Percentiles rank a stretch among this genome's conserved stretches.
Conservation (phyloP, 2,113 vertebrate species). For the Erpornis zantholeuca region DNA sequence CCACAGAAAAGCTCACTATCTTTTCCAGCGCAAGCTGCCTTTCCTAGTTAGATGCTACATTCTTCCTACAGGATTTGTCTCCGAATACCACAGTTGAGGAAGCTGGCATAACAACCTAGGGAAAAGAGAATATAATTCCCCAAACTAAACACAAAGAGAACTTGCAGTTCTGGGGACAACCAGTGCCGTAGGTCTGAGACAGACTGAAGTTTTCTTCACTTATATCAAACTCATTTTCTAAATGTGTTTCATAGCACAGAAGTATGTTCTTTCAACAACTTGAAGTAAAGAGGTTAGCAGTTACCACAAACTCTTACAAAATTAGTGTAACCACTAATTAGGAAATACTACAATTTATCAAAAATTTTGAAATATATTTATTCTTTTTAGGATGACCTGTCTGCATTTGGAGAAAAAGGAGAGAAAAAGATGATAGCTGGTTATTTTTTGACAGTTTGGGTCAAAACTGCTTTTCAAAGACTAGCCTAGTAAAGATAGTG, state of each 20-base stretch:
- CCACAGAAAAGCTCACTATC: not conserved
- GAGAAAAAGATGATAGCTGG: not conserved
- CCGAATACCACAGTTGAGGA: not conserved
- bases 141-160: not conserved
- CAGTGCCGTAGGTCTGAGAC: not conserved
- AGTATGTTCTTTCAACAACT: not conserved
- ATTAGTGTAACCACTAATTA: not conserved
- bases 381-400: not conserved
- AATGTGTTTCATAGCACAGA: not conserved
- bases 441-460: not conserved
- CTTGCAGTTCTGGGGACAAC: not conserved
- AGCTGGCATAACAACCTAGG: rapidly evolving
- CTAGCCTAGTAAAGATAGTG: not conserved
- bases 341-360: not conserved
- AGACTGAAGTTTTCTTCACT: not conserved
- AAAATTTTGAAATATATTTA: not conserved
- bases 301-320: not conserved
- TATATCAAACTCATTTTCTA: not conserved
- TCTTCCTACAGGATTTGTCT: not conserved
- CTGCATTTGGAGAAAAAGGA: not conserved
- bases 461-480: not conserved
- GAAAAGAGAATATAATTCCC: not conserved
- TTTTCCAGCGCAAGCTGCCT: not conserved
- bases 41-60: not conserved
- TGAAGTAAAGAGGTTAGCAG: not conserved